phyloP scores from a whole-genome alignment of 2,797 vertebrate genomes.

The Benthosema pterotum region DNA sequence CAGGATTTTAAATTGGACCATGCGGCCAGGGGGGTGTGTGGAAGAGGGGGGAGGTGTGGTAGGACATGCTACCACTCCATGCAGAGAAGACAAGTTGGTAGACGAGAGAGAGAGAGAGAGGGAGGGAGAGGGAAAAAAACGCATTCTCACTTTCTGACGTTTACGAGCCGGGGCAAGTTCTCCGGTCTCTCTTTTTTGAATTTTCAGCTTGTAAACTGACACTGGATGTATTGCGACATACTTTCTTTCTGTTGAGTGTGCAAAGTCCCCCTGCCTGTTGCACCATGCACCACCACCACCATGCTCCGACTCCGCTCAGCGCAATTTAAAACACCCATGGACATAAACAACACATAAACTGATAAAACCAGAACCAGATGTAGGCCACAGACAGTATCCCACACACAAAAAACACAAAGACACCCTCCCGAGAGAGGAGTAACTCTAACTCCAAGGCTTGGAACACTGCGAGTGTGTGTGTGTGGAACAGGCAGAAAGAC shows the following conservation, averaged over 20 bases:
- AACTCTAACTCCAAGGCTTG: too few relatives aligned
- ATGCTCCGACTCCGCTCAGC: background rate
- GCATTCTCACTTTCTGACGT: constrained; percentile 29
- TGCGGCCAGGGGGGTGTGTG: background rate
- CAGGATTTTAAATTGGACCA: background rate
- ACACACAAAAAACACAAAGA: background rate
- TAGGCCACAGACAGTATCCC: background rate
- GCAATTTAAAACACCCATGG: background rate
- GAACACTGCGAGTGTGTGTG: too few relatives aligned
- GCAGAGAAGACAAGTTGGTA: background rate
- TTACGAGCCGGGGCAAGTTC: constrained; percentile 40
- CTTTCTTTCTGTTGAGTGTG: constrained; percentile 23
- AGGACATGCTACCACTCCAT: constrained; percentile 3
- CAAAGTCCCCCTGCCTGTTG: background rate
- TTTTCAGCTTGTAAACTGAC: constrained; percentile 15
- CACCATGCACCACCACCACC: background rate
- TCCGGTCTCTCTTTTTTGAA: constrained; percentile 5
- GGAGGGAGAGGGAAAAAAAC: too few relatives aligned
- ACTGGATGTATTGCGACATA: constrained; percentile 37
- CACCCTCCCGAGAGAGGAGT: too few relatives aligned
- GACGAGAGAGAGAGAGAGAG: too few relatives aligned
- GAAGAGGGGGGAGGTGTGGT: background rate
- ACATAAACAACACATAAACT: background rate
- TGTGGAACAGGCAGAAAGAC: too few relatives aligned
- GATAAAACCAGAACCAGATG: background rate